Base-by-base conservation (phyloP, 2,797 vertebrate species). In the Agapornis canus region DNA sequence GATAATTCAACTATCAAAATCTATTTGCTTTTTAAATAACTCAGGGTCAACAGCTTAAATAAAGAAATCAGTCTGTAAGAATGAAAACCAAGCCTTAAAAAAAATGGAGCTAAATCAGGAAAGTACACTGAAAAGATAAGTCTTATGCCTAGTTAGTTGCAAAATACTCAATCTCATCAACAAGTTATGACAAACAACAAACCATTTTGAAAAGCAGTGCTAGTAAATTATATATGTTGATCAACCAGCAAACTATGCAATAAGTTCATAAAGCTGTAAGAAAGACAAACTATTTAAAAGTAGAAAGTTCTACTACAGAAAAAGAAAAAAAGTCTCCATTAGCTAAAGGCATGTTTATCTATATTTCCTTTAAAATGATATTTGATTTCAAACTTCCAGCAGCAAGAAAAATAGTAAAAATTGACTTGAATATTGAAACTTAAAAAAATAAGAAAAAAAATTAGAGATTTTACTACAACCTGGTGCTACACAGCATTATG, bases 271-370 rank as follows among this genome's bases (percentile, higher is more conserved):
- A 76, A 94, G 26, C 31, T 87, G 35, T 65, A 94, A 95, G 51
- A 97, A 96, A 92, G 40, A 91, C 66, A 94, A 85, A 90, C 76
- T 94, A 75, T 15, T 39, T 64, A 90, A 93, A 45, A 93, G 42
- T 54, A 60, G 56, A 42, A 90, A 47, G 18, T 64, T 95, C 76
- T 83, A 71, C 40, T n/a, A 54, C 11, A 84, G 75, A 86, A 76
- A 94, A 92, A 84, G 75, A 86, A 76, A 94, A 92, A 95, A 96
- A 19, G 35, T 0, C 3, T 93, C 47, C 56, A 11, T 77, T 71
- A 77, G 26, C 25, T 88, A 92, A 90, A 96, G 77, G 13, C 21
- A 37, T 4, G 11, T 75, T 59, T 72, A 75, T 22, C 56, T 88
- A 31, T 42, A 79, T 71, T 91, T 93, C 59, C 37, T 93, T 81